Percentiles rank a stretch among this genome's conserved stretches.
These are phyloP conservation scores for Halcyon badia DNA, from an alignment of 2,797 vertebrate genomes.

Conservation along the genomic window DNA sequence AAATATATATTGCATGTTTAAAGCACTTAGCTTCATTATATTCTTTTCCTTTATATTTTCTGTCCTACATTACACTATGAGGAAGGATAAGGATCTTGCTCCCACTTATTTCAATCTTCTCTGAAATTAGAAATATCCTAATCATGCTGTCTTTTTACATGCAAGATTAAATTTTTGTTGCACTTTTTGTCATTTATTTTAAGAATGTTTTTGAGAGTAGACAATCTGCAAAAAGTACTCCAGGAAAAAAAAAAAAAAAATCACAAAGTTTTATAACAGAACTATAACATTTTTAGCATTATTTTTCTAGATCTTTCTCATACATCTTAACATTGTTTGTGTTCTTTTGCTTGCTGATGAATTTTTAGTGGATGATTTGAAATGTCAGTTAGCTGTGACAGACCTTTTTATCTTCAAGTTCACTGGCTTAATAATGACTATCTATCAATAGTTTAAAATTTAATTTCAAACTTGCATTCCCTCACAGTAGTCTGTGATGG, in stretches of 20 bases:
- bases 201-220: not conserved
- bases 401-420: not conserved
- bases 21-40: not conserved
- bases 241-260: not conserved
- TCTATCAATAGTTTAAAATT: not conserved
- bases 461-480: not conserved
- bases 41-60: not conserved
- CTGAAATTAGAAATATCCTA: not conserved
- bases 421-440: not conserved
- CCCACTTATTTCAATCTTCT: not conserved
- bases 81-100: not conserved
- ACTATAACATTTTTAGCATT: not conserved
- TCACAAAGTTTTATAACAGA: not conserved
- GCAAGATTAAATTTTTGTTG: not conserved
- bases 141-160: not conserved
- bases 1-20: not conserved
- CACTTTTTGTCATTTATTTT: not conserved
- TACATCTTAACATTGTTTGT: too few relatives aligned
- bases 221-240: not conserved
- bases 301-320: not conserved
- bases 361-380: not conserved
- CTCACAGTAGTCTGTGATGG: not conserved
- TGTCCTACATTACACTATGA: not conserved
- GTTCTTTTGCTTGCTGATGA: not conserved
- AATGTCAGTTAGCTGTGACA: not conserved